These are phyloP conservation scores for Limosa lapponica DNA, from an alignment of 2,797 vertebrate genomes.

Conservation along the genomic window DNA sequence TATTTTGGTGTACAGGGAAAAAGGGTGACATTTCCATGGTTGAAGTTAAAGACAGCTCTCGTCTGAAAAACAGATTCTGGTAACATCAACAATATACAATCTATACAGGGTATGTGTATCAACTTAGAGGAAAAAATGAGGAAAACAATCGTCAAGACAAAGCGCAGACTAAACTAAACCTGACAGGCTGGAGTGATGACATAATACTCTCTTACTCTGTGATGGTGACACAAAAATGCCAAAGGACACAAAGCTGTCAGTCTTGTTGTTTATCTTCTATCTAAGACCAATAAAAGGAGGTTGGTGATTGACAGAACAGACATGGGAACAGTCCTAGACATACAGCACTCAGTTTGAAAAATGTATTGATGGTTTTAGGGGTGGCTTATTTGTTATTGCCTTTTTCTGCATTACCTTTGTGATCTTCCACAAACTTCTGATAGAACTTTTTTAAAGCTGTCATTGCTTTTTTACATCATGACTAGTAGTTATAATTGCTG, in stretches of 20 bases:
- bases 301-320: slow-evolving; percentile 69
- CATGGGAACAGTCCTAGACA: slow-evolving; percentile 24
- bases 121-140: slow-evolving; percentile 26
- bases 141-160: slow-evolving; percentile 68
- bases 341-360: slow-evolving; percentile 34
- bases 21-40: background rate
- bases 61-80: slow-evolving; percentile 4
- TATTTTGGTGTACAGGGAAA: background rate
- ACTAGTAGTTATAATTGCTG: background rate
- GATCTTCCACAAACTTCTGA: background rate
- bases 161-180: slow-evolving; percentile 56
- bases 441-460: background rate
- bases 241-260: slow-evolving; percentile 78
- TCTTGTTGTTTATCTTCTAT: slow-evolving; percentile 79
- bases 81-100: slow-evolving; percentile 36
- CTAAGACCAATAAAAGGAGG: slow-evolving; percentile 75
- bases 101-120: background rate
- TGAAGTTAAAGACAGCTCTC: background rate
- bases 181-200: slow-evolving; percentile 77
- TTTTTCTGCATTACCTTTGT: background rate
- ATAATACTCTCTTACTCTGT: slow-evolving; percentile 72
- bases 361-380: slow-evolving; percentile 37
- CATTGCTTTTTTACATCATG: background rate
- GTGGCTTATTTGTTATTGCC: slow-evolving; percentile 30
- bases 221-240: slow-evolving; percentile 73